Conservation (phyloP, 1,140 invertebrate species). For the Drosophila arizonae region DNA sequence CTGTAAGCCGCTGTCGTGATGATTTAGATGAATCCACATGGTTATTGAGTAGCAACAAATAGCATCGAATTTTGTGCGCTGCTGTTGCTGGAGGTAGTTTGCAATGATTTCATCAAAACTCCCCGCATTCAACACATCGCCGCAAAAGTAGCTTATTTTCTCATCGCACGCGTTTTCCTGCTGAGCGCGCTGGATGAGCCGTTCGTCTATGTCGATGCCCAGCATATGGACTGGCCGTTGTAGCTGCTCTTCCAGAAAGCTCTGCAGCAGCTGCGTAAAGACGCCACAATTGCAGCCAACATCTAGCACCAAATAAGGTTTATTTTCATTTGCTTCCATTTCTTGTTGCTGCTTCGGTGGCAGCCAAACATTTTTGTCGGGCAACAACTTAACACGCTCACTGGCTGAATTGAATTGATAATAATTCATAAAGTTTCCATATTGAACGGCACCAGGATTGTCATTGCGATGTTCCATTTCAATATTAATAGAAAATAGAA, state of each 20-base stretch:
- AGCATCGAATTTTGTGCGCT: slow-evolving; percentile 86
- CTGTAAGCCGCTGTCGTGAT: slow-evolving; percentile 88
- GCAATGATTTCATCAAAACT: slow-evolving; percentile 77
- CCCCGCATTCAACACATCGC: slow-evolving; percentile 86
- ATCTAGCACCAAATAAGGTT: slow-evolving; percentile 86
- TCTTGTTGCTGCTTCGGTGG: neutral
- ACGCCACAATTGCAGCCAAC: slow-evolving; percentile 92
- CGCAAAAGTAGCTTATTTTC: slow-evolving; percentile 85
- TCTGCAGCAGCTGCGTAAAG: slow-evolving; percentile 85
- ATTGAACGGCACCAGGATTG: slow-evolving; percentile 89
- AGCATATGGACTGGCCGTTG: slow-evolving; percentile 84
- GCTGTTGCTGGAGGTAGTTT: slow-evolving; percentile 82
- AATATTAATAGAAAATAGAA: neutral
- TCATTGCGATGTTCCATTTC: slow-evolving; percentile 63
- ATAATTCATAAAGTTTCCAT: slow-evolving; percentile 94
- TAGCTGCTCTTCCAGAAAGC: slow-evolving; percentile 46
- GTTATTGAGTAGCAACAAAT: slow-evolving; percentile 92
- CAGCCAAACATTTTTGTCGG: slow-evolving; percentile 85
- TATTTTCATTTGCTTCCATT: slow-evolving; percentile 12
- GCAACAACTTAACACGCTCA: slow-evolving; percentile 86
- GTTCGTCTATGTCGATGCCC: slow-evolving; percentile 89
- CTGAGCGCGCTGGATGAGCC: slow-evolving; percentile 87
- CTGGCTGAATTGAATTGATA: slow-evolving; percentile 90
- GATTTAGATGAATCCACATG: slow-evolving; percentile 94
- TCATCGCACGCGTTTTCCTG: slow-evolving; percentile 83